Evolutionary conservation across 2,113 vertebrate species (phyloP).

Genomic region (Salvelinus alpinus): DNA sequence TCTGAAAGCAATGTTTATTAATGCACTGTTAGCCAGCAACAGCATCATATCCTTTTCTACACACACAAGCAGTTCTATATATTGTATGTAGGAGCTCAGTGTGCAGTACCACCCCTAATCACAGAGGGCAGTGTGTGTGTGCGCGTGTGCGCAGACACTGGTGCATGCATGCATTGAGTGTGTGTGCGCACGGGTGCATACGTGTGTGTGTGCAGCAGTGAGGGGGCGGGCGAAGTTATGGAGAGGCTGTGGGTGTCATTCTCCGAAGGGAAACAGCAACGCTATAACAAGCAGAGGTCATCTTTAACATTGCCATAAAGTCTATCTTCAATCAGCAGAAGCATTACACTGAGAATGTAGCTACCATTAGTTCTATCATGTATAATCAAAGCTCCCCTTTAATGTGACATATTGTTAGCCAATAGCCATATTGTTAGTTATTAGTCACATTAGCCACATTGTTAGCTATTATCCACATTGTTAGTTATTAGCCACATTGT

Average conservation of each 20-base stretch:
- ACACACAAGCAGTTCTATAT: neutral
- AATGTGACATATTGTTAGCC: no score
- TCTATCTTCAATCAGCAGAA: constrained; percentile 14
- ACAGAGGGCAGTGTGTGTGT: constrained; percentile 5
- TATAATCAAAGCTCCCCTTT: no score
- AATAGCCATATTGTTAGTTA: no score
- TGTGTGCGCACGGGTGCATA: no score
- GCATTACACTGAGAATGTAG: constrained; percentile 1
- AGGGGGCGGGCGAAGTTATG: constrained; percentile 5
- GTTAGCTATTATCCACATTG: no score
- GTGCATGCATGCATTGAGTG: no score
- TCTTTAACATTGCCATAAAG: constrained; percentile 30
- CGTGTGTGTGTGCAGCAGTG: constrained; percentile 13
- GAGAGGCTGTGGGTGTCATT: constrained; percentile 43
- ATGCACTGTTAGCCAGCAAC: constrained; percentile 9
- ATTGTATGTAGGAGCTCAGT: neutral
- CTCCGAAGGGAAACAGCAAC: constrained; percentile 44
- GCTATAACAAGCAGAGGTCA: constrained; percentile 45
- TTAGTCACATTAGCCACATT: neutral
- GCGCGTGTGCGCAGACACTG: no score
- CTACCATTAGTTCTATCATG: constrained; percentile 31
- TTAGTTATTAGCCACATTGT: no score
- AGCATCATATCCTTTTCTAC: neutral
- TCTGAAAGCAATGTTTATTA: neutral
- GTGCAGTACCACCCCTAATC: neutral